Evolutionary conservation across 2,888 invertebrate genomes (phyloP), one percentile per base, ranked within the genome.

Genomic region (Pachydiplax longipennis): DNA sequence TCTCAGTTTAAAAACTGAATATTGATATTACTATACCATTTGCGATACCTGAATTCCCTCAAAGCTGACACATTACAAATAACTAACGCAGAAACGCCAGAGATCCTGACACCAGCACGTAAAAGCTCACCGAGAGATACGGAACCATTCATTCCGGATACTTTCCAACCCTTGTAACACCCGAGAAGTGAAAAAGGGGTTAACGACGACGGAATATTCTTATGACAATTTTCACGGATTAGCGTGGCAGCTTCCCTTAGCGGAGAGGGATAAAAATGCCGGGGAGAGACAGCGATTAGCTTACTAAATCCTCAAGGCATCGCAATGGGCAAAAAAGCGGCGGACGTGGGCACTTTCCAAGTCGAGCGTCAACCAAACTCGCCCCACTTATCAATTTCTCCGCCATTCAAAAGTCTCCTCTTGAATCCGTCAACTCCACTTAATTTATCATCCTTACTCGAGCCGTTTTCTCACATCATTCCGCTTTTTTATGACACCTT

Each of bases 341-440:
- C 48, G 35, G 82, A 48, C 25, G 83, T 25, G 22, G 15, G 53
- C 58, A 25, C 58, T 31, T 53, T 35, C 6, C 83, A 35, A 35
- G 18, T 18, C 31, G 58, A 35, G 22, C 13, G 58, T 25, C 53
- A 83, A 58, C 58, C 83, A 35, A 83, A 58, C 83, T 58, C 83
- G 53, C 53, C 53, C 83, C 83, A 58, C 53, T 58, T 83, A 83
- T 83, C 83, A 83, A 83, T 83, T 58, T 58, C 83, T 2, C 83
- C 83, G 58, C 58, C 83, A 31, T 83, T 81, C 81, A 81, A 81
- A 83, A 25, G 25, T 25, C 53, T 15, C 13, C 83, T 58, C 83
- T 58, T 58, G 83, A 83, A 83, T 83, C 35, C 83, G 83, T 83
- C 83, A 58, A 83, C 83, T 83, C 58, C 53, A 58, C 83, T 58